These are phyloP conservation scores for Glaucidium brasilianum DNA, from an alignment of 2,113 vertebrate species.

Conservation along the genomic window DNA sequence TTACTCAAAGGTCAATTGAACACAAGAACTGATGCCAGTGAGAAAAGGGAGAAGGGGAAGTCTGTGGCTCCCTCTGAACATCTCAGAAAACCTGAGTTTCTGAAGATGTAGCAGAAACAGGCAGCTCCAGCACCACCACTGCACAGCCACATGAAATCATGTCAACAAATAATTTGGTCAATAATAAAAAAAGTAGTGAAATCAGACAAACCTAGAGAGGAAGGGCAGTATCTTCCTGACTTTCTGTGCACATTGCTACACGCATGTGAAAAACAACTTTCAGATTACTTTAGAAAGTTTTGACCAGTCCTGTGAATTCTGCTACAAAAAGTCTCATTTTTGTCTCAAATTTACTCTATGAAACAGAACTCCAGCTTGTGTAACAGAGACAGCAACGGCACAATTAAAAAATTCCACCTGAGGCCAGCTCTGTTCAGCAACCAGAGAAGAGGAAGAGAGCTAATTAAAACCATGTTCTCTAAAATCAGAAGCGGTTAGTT, in stretches of 20 bases:
- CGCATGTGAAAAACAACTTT: background rate
- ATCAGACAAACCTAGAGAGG: background rate
- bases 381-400: conserved; percentile 1
- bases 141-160: background rate
- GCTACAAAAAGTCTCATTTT: background rate
- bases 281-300: background rate
- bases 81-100: background rate
- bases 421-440: conserved; percentile 19
- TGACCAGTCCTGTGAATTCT: background rate
- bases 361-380: background rate
- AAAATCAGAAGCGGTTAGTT: conserved; percentile 23
- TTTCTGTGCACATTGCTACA: background rate
- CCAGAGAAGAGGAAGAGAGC: conserved; percentile 9
- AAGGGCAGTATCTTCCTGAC: background rate
- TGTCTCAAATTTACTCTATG: background rate
- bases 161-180: background rate
- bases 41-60: background rate
- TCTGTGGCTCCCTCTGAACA: background rate
- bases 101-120: background rate
- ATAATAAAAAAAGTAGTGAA: background rate
- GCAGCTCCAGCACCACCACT: background rate
- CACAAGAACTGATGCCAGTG: background rate
- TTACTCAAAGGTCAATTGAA: background rate
- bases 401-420: conserved; percentile 51
- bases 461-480: conserved; percentile 50